phyloP scores from a whole-genome alignment of 2,113 vertebrate genomes.

The Nycticorax nycticorax region DNA sequence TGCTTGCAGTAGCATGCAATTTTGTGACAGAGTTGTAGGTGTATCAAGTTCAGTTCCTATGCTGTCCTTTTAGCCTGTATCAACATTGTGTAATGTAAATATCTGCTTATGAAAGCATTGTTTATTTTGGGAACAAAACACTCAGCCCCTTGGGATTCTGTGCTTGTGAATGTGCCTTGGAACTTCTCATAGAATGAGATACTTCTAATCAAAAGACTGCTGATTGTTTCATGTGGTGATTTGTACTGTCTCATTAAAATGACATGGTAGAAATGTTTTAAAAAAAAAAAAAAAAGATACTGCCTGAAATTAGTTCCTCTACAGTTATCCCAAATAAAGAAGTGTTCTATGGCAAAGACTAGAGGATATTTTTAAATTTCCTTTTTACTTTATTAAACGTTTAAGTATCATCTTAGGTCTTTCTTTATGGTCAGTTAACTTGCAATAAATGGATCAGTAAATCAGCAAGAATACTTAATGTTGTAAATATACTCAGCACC shows the following conservation, averaged over 20 bases:
- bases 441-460: neutral
- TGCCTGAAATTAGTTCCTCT: neutral
- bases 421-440: neutral
- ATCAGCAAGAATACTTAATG: neutral
- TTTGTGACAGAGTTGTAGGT: neutral
- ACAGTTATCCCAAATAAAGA: neutral
- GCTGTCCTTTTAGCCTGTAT: neutral
- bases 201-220: neutral
- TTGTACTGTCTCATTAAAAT: neutral
- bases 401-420: neutral
- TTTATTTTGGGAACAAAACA: neutral
- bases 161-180: neutral
- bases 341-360: neutral
- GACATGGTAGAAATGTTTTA: neutral
- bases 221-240: neutral
- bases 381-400: neutral
- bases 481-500: accelerated
- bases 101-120: neutral
- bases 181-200: neutral
- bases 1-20: neutral
- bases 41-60: neutral
- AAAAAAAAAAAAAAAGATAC: neutral
- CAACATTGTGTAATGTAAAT: neutral
- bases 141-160: neutral
- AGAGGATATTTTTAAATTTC: neutral